Evolutionary conservation across 2,888 invertebrate species (phyloP).

Genomic region (Cerastis leucographa): DNA sequence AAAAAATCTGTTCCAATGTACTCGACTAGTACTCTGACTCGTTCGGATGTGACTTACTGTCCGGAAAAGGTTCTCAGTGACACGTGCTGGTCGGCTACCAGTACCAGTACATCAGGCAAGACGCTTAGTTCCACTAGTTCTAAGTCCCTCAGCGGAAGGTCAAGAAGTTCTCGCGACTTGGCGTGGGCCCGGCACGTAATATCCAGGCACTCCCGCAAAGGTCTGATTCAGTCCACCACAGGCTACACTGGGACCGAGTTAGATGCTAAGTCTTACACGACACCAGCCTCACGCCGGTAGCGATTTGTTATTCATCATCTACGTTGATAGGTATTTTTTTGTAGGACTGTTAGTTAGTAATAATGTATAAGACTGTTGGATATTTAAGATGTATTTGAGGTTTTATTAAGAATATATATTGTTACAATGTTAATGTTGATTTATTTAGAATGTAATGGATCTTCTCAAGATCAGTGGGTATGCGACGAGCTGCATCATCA

Average conservation of each 20-base stretch:
- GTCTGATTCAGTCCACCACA: slow-evolving; percentile 66
- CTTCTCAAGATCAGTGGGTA: neutral
- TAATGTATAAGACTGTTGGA: slow-evolving; percentile 75
- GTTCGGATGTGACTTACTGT: slow-evolving; percentile 72
- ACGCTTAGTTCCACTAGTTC: slow-evolving; percentile 76
- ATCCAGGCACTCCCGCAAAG: slow-evolving; percentile 66
- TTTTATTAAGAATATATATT: slow-evolving; percentile 77
- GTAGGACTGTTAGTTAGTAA: slow-evolving; percentile 74
- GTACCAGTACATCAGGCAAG: slow-evolving; percentile 72
- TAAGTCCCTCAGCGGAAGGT: slow-evolving; percentile 73
- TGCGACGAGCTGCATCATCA: neutral
- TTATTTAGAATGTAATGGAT: slow-evolving; percentile 7
- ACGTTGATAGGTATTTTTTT: slow-evolving; percentile 73
- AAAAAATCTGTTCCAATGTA: slow-evolving; percentile 67
- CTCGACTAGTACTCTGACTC: slow-evolving; percentile 77
- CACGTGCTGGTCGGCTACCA: slow-evolving; percentile 74
- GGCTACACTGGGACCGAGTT: slow-evolving; percentile 75
- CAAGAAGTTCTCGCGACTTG: slow-evolving; percentile 77
- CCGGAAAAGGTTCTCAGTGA: slow-evolving; percentile 72
- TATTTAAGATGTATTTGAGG: slow-evolving; percentile 80
- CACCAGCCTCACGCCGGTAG: slow-evolving; percentile 74
- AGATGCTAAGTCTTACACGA: slow-evolving; percentile 76
- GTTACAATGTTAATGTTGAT: slow-evolving; percentile 30
- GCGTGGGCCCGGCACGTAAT: slow-evolving; percentile 82
- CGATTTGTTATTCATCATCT: slow-evolving; percentile 65